These are phyloP conservation scores for Xylocampa areola DNA, from an alignment of 2,888 invertebrate genomes.

Conservation along the genomic window DNA sequence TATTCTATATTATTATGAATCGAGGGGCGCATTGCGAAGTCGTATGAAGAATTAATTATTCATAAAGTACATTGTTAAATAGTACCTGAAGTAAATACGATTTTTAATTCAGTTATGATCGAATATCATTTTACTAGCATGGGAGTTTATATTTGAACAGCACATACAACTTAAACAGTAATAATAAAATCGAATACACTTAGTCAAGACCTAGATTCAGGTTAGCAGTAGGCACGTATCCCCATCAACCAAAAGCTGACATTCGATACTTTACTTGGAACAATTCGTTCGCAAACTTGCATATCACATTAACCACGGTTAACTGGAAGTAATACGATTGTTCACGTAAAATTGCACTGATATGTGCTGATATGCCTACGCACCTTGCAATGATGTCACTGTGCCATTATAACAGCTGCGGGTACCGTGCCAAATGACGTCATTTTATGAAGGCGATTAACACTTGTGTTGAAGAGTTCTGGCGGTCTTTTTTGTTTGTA, in stretches of 20 bases:
- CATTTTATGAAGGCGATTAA: conserved; percentile 67
- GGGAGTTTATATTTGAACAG: no score
- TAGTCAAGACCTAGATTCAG: conserved; percentile 13
- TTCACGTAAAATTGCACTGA: conserved; percentile 57
- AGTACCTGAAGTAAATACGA: no score
- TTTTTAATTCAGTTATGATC: no score
- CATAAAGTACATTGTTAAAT: no score
- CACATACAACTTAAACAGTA: no score
- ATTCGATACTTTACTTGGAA: conserved; percentile 31
- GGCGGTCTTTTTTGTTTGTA: conserved; percentile 12
- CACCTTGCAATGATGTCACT: conserved; percentile 69
- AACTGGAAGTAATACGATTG: conserved; percentile 55
- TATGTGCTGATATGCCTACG: conserved; percentile 61
- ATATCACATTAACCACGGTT: conserved; percentile 52
- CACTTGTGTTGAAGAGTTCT: conserved; percentile 38
- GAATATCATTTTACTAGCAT: no score
- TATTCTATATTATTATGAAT: no score
- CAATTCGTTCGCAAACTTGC: conserved; percentile 51
- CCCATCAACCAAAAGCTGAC: conserved; percentile 16
- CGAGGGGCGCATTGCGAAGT: no score
- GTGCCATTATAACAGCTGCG: conserved; percentile 60
- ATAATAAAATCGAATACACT: conserved; percentile 5
- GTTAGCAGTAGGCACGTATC: conserved; percentile 1
- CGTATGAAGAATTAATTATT: no score
- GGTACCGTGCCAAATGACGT: conserved; percentile 81